A percentile compares a stretch with the other conserved stretches of the same genome.
Evolutionary conservation across 2,888 invertebrate genomes (phyloP).

Genomic region (Hemaris fuciformis): DNA sequence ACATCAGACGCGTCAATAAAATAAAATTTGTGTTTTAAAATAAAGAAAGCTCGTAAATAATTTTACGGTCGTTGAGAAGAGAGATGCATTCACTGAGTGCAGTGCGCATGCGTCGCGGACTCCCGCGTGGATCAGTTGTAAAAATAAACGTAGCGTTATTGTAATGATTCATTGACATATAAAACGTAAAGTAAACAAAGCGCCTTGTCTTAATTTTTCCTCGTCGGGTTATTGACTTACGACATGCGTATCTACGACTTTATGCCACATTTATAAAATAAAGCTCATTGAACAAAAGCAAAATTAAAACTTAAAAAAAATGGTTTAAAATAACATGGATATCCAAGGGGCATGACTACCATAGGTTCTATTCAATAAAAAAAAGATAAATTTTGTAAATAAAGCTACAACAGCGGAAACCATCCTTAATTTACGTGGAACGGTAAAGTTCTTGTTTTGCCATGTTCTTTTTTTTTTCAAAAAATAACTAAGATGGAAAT

Average conservation of each 20-base stretch:
- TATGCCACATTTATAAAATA: not conserved
- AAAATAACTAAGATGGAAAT: no score
- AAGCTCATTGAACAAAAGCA: no score
- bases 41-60: not conserved
- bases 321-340: no score
- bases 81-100: conserved; percentile 2
- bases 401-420: no score
- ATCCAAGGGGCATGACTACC: no score
- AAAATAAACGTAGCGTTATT: conserved; percentile 13
- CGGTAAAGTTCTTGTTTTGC: no score
- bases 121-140: conserved; percentile 18
- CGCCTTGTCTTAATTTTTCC: conserved; percentile 3
- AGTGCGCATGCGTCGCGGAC: no score
- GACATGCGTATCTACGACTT: not conserved
- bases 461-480: no score
- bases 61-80: not conserved
- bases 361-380: no score
- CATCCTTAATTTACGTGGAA: no score
- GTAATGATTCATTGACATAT: conserved; percentile 13
- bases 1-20: conserved; percentile 2
- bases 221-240: not conserved
- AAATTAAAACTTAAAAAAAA: no score
- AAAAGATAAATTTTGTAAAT: no score
- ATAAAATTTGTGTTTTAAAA: not conserved
- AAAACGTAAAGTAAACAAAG: conserved; percentile 5